phyloP scores from a whole-genome alignment of 2,888 invertebrate species.

The Agonopterix heracliana region DNA sequence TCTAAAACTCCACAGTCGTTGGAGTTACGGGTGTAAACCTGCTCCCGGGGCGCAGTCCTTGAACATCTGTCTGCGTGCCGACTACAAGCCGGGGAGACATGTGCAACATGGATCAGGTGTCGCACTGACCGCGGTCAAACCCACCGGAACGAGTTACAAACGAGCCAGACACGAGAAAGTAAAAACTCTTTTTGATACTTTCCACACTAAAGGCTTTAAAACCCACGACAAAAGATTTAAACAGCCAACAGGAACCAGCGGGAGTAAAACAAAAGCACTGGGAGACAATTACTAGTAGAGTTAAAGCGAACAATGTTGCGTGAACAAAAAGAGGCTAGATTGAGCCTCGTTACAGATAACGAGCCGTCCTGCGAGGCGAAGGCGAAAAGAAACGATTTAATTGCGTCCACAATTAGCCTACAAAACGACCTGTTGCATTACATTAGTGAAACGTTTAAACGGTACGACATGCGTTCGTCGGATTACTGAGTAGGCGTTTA shows the following conservation, averaged over 20 bases:
- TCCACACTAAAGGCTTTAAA: too few relatives aligned
- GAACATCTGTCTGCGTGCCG: constrained; percentile 30
- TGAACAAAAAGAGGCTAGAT: constrained; percentile 35
- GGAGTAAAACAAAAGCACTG: neutral
- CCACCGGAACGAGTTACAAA: constrained; percentile 49
- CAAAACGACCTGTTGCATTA: constrained; percentile 59
- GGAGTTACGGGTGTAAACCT: constrained; percentile 18
- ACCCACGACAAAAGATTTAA: neutral
- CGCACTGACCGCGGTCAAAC: constrained; percentile 64
- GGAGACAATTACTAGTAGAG: constrained; percentile 17
- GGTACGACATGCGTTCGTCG: constrained; percentile 4
- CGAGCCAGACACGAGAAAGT: constrained; percentile 37
- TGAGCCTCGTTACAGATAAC: constrained; percentile 44
- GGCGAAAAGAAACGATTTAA: constrained; percentile 56
- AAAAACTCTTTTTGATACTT: constrained; percentile 21
- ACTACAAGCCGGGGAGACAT: constrained; percentile 31
- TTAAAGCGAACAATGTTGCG: constrained; percentile 37
- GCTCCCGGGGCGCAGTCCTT: constrained; percentile 30
- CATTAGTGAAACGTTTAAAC: constrained; percentile 37
- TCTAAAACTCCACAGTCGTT: too few relatives aligned
- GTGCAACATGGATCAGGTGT: constrained; percentile 67
- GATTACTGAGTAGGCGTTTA: neutral
- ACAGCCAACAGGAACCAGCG: neutral
- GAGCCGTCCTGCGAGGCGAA: constrained; percentile 36
- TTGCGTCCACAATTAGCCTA: constrained; percentile 59